phyloP scores from a whole-genome alignment of 2,888 invertebrate genomes.

The Leucophenga montana region DNA sequence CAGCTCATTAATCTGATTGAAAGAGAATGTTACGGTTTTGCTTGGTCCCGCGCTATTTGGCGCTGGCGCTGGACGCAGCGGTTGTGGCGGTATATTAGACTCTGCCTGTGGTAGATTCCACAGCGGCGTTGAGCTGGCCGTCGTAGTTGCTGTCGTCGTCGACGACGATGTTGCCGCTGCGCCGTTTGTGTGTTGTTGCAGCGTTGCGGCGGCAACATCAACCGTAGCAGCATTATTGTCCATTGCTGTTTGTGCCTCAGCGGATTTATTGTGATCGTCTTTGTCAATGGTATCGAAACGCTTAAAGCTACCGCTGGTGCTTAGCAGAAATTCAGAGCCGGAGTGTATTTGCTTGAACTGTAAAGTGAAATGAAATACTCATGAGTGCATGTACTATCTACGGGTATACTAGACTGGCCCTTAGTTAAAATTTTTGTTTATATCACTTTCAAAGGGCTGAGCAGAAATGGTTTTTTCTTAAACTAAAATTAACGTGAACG shows the following conservation, averaged over 20 bases:
- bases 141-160: background rate
- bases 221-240: too few relatives aligned
- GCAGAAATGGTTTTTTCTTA: too few relatives aligned
- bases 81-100: conserved; percentile 78
- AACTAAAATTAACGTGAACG: too few relatives aligned
- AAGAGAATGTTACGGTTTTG: conserved; percentile 66
- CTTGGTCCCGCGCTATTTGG: conserved; percentile 56
- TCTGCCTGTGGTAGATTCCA: conserved; percentile 71
- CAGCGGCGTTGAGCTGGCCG: conserved; percentile 63
- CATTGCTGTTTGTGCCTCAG: conserved; percentile 70
- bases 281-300: conserved; percentile 79
- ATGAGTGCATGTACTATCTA: too few relatives aligned
- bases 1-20: conserved; percentile 54
- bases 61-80: conserved; percentile 78
- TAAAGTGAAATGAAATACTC: background rate
- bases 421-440: too few relatives aligned
- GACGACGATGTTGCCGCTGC: too few relatives aligned
- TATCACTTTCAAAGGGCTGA: too few relatives aligned
- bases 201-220: background rate
- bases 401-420: too few relatives aligned
- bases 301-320: conserved; percentile 79
- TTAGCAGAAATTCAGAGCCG: conserved; percentile 78
- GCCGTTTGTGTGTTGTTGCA: background rate
- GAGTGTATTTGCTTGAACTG: conserved; percentile 75
- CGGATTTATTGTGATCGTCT: conserved; percentile 74